Conservation (phyloP, 2,797 vertebrate genomes). For the Rousettus madagascariensis region DNA sequence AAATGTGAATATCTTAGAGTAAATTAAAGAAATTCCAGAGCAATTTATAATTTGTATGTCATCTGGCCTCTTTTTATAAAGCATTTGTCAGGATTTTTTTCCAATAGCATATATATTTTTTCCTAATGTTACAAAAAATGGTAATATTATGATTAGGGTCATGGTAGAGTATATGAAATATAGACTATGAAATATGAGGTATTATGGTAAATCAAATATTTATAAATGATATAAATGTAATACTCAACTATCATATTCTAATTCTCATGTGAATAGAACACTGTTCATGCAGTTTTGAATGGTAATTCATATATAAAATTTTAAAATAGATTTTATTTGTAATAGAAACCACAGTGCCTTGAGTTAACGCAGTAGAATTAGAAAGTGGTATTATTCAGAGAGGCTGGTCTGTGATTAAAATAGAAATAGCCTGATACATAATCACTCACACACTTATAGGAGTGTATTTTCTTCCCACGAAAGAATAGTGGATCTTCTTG, state of each 20-base stretch:
- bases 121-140: neutral
- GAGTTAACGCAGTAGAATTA: neutral
- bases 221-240: neutral
- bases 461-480: neutral
- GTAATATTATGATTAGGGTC: neutral
- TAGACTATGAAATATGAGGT: neutral
- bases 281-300: neutral
- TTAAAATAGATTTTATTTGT: conserved; percentile 5
- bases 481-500: neutral
- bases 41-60: neutral
- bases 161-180: neutral
- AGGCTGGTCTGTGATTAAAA: neutral
- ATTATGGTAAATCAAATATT: neutral
- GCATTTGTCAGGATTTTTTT: neutral
- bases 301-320: neutral
- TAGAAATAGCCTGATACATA: neutral
- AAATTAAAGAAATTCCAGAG: conserved; percentile 20
- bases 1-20: neutral
- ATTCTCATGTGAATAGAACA: neutral
- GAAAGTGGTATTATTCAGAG: neutral
- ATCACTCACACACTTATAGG: neutral
- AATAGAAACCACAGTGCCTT: neutral
- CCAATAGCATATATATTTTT: neutral
- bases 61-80: neutral
- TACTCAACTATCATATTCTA: neutral